Evolutionary conservation across 2,888 invertebrate genomes (phyloP).

Genomic region (Rosalia funebris): DNA sequence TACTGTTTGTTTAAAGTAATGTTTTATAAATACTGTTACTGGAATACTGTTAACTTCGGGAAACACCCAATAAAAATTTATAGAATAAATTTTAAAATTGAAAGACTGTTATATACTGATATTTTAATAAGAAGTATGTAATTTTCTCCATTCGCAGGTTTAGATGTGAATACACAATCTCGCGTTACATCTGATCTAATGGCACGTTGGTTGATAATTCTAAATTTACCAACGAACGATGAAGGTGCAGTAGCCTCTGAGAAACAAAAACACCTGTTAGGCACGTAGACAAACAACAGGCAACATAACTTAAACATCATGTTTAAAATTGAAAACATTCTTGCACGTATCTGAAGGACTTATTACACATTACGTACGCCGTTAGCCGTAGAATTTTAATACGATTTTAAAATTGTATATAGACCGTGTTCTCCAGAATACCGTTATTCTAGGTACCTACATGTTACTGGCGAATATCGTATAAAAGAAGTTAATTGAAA

Average conservation of each 20-base stretch:
- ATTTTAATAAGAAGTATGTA: too few relatives aligned
- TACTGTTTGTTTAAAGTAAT: too few relatives aligned
- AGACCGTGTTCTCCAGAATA: conserved; percentile 5
- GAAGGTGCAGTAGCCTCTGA: conserved; percentile 8
- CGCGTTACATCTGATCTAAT: too few relatives aligned
- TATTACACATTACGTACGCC: conserved; percentile 22
- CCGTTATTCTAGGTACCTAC: conserved; percentile 20
- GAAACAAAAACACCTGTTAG: conserved; percentile 9
- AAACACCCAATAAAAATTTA: too few relatives aligned
- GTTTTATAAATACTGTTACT: too few relatives aligned
- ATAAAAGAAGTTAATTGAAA: conserved; percentile 3
- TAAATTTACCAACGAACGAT: neutral
- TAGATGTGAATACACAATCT: too few relatives aligned
- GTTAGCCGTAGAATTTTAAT: conserved; percentile 28
- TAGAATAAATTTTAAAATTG: too few relatives aligned
- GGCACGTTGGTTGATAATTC: too few relatives aligned
- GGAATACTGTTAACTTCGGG: too few relatives aligned
- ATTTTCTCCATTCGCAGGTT: too few relatives aligned
- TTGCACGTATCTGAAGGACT: conserved; percentile 35
- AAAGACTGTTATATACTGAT: too few relatives aligned
- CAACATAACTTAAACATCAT: conserved; percentile 21
- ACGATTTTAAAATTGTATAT: conserved; percentile 18
- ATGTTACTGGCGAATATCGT: conserved; percentile 11
- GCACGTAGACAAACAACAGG: conserved; percentile 21
- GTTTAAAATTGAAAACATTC: conserved; percentile 31